These are phyloP conservation scores for Laspeyria flexula DNA, from an alignment of 2,888 invertebrate genomes.

Conservation along the genomic window DNA sequence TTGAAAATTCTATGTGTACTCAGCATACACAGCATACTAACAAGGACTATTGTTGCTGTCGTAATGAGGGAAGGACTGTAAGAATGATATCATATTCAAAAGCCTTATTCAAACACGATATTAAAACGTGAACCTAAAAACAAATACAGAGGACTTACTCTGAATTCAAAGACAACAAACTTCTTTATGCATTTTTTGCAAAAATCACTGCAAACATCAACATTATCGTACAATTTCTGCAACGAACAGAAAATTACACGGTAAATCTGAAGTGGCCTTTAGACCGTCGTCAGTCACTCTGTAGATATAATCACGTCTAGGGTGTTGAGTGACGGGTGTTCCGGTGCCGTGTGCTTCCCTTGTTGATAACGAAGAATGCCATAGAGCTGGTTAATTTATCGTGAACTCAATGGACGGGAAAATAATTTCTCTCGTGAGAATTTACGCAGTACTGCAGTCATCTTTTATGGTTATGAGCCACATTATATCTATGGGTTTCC, in stretches of 20 bases:
- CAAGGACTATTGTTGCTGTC: conserved; percentile 3
- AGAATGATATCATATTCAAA: neutral
- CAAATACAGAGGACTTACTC: too few species aligned
- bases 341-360: conserved; percentile 6
- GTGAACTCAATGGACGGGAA: neutral
- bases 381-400: neutral
- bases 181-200: too few species aligned
- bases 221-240: too few species aligned
- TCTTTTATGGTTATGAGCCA: neutral
- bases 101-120: neutral
- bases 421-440: neutral
- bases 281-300: conserved; percentile 10
- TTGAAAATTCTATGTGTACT: neutral
- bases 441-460: neutral
- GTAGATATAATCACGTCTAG: conserved; percentile 19
- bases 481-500: too few species aligned
- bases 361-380: conserved; percentile 1
- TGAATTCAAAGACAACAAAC: too few species aligned
- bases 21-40: conserved; percentile 1
- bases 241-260: neutral
- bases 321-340: conserved; percentile 12
- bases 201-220: too few species aligned
- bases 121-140: neutral
- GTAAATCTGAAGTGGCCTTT: neutral
- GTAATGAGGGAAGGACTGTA: conserved; percentile 2